Base-by-base conservation (phyloP, 2,797 vertebrate genomes). In the Malacoctenus gilli region DNA sequence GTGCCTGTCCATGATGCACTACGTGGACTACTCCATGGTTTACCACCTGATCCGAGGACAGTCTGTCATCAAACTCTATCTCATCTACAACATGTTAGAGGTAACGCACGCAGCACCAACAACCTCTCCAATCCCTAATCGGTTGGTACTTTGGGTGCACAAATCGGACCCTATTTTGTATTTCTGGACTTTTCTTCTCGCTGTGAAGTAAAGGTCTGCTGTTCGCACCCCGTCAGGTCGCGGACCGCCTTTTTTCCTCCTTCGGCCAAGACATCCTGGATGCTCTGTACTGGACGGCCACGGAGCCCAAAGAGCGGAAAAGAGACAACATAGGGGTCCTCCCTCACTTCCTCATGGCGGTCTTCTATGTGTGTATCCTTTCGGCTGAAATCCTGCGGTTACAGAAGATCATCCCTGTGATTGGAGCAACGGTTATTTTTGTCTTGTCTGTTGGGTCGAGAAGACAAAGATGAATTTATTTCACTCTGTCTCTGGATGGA, bases 21-120 rank as follows among this genome's bases (percentile, higher is more conserved):
- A 98, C 18, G 95, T 99, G n/a, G 97, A 99, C 85, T 99, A 98
- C 84, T 95, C 96, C 87, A 99, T 99, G 97, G 97, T 98, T 95
- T 99, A 99, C 78, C 97, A 98, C 86, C 90, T 98, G 79, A 98
- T 99, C 88, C 87, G 96, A 71, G 97, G 96, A n/a, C 96, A 98
- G 88, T 98, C 96, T 1, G 95, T 98, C 90, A 99, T 98, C 91
- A 98, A 99, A 79, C 95, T 98, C 76, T 99, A 99, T 84, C 95
- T 99, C 87, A 98, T 99, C 90, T 99, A 98, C 92, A 98, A 98
- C 87, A 98, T 98, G 97, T 89, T 98, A 22, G 96, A 99, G 96
- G 96, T 98, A 91, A 71, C 3, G 8, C 16, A 4, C n/a, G 16
- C 1, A n/a, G 15, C 5, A 31, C 28, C 5, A 10, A 31, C 28